phyloP scores from a whole-genome alignment of 2,888 invertebrate genomes.

The Apamea sordens region DNA sequence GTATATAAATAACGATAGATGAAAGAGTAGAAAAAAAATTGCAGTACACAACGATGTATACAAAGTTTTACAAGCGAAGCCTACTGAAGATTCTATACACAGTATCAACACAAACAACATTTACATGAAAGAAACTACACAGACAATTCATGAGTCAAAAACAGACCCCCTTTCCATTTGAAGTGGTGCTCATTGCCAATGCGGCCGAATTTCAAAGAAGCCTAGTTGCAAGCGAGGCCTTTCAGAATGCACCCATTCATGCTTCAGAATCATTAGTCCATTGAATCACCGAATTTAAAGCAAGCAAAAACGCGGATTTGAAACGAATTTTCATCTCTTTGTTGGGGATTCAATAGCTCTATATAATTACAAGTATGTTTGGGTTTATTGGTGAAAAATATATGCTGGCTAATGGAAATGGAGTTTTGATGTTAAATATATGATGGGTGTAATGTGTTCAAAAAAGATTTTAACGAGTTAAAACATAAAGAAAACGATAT shows the following conservation, averaged over 20 bases:
- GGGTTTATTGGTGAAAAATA: slow-evolving; percentile 56
- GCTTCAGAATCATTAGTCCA: slow-evolving; percentile 83
- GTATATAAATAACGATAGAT: background rate
- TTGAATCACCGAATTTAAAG: slow-evolving; percentile 86
- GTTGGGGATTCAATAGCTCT: slow-evolving; percentile 65
- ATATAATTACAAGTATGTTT: slow-evolving; percentile 62
- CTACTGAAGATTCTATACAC: slow-evolving; percentile 42
- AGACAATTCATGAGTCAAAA: slow-evolving; percentile 66
- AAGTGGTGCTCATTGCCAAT: slow-evolving; percentile 69
- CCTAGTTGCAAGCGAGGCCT: slow-evolving; percentile 76
- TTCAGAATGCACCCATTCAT: slow-evolving; percentile 82
- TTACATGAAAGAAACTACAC: slow-evolving; percentile 65
- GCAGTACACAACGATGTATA: background rate
- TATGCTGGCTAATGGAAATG: slow-evolving; percentile 27
- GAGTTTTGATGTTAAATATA: background rate
- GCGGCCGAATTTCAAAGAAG: slow-evolving; percentile 73
- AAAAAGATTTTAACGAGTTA: background rate
- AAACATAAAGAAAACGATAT: background rate
- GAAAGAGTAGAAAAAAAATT: background rate
- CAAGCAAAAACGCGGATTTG: slow-evolving; percentile 73
- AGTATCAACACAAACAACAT: slow-evolving; percentile 62
- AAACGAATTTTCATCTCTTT: slow-evolving; percentile 68
- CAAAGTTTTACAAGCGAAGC: slow-evolving; percentile 16
- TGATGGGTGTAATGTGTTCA: background rate
- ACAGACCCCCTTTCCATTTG: slow-evolving; percentile 65